Conservation (phyloP, 2,888 invertebrate species). For the Hyppa rectilinea region DNA sequence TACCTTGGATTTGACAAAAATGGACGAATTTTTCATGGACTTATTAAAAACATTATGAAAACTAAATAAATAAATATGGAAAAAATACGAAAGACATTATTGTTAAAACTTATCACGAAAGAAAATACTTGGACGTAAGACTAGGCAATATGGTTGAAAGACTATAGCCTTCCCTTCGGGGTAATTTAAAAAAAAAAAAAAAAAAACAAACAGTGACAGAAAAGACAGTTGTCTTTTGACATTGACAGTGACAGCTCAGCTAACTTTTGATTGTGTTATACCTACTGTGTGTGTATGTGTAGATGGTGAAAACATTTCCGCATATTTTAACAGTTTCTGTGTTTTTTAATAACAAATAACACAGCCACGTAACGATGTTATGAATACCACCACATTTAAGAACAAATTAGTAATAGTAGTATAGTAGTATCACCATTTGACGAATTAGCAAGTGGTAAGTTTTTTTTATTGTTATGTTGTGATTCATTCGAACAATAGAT, state of each 20-base stretch:
- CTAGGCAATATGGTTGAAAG: no score
- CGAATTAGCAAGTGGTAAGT: slow-evolving; percentile 46
- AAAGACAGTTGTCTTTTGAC: neutral
- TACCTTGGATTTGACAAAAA: no score
- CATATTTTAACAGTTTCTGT: slow-evolving; percentile 32
- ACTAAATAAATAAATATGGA: no score
- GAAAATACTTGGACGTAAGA: no score
- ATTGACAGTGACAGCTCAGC: slow-evolving; percentile 22
- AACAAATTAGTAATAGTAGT: slow-evolving; percentile 16
- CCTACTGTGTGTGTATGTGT: no score
- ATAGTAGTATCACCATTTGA: slow-evolving; percentile 29
- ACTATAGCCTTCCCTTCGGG: no score
- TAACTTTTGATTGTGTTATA: slow-evolving; percentile 17
- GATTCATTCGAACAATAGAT: slow-evolving; percentile 42
- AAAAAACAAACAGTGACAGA: no score
- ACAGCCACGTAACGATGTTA: slow-evolving; percentile 53
- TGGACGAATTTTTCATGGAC: no score
- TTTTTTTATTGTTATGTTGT: slow-evolving; percentile 46
- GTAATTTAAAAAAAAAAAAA: no score
- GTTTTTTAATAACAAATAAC: slow-evolving; percentile 37
- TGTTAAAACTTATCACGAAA: no score
- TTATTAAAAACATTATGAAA: no score
- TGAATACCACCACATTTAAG: slow-evolving; percentile 19
- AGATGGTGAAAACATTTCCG: slow-evolving; percentile 41
- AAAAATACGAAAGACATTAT: no score